These are phyloP conservation scores for Stramonita haemastoma DNA, from an alignment of 2,888 invertebrate genomes.

Conservation along the genomic window DNA sequence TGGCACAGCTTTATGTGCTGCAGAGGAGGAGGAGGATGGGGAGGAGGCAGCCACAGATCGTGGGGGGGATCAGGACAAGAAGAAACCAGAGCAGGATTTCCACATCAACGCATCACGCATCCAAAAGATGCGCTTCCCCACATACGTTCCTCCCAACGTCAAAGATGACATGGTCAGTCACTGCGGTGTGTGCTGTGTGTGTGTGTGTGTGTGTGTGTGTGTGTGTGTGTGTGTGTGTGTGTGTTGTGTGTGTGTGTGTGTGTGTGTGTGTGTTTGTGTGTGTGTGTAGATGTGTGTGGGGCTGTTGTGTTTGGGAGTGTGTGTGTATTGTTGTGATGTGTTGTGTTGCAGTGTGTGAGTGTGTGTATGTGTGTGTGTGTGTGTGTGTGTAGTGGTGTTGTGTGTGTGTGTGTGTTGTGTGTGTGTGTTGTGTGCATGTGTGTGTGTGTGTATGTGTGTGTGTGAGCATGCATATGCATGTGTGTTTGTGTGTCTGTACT, in stretches of 20 bases:
- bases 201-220: slow-evolving; percentile 10
- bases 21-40: slow-evolving; percentile 59
- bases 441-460: neutral
- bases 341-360: slow-evolving; percentile 6
- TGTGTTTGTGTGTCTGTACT: neutral
- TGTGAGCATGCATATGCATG: neutral
- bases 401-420: neutral
- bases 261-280: slow-evolving; percentile 41
- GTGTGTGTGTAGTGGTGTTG: neutral
- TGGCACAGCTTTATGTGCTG: slow-evolving; percentile 41
- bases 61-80: slow-evolving; percentile 41
- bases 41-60: slow-evolving; percentile 44
- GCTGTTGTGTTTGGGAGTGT: neutral
- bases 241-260: neutral
- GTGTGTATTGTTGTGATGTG: neutral
- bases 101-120: slow-evolving; percentile 57
- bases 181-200: neutral
- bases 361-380: neutral
- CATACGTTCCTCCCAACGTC: slow-evolving; percentile 71
- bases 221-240: neutral
- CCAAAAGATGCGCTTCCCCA: slow-evolving; percentile 66
- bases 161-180: slow-evolving; percentile 74
- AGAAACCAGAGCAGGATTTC: slow-evolving; percentile 48
- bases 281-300: neutral
- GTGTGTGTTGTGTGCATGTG: neutral